These are phyloP conservation scores for Aptenodytes forsteri DNA, from an alignment of 2,113 vertebrate genomes.

Conservation along the genomic window DNA sequence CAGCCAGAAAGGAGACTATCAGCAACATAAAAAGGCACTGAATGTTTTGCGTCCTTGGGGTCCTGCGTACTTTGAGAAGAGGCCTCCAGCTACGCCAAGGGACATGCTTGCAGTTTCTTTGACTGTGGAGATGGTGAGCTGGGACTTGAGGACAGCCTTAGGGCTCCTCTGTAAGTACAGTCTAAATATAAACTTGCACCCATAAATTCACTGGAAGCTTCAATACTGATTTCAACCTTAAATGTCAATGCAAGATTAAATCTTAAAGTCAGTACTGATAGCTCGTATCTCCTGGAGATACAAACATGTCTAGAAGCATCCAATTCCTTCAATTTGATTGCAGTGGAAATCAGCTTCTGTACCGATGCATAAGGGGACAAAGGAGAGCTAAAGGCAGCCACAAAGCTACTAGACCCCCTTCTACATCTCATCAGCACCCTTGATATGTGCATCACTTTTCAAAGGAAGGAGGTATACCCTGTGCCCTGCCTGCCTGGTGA, in stretches of 20 bases:
- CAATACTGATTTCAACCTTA: background rate
- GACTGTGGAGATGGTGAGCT: background rate
- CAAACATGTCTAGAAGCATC: background rate
- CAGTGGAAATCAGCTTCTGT: background rate
- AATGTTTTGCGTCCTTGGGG: background rate
- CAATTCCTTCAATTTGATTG: background rate
- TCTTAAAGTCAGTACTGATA: background rate
- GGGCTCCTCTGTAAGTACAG: background rate
- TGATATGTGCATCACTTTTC: rapidly evolving
- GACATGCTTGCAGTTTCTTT: background rate
- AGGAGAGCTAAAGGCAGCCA: background rate
- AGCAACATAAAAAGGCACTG: background rate
- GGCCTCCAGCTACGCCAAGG: constrained; percentile 21
- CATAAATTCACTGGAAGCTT: background rate
- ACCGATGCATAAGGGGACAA: background rate
- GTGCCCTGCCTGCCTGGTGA: background rate
- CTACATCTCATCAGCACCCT: background rate
- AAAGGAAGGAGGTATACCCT: background rate
- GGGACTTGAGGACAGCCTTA: constrained; percentile 25
- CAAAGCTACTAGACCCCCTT: background rate
- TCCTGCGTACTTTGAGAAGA: background rate
- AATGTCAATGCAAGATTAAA: background rate
- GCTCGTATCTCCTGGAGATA: background rate
- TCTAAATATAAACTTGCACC: constrained; percentile 44
- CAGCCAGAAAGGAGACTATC: background rate